Percentiles rank a stretch among this genome's conserved stretches.
These are phyloP conservation scores for Ranitomeya imitator DNA, from an alignment of 2,113 vertebrate genomes.

Conservation along the genomic window DNA sequence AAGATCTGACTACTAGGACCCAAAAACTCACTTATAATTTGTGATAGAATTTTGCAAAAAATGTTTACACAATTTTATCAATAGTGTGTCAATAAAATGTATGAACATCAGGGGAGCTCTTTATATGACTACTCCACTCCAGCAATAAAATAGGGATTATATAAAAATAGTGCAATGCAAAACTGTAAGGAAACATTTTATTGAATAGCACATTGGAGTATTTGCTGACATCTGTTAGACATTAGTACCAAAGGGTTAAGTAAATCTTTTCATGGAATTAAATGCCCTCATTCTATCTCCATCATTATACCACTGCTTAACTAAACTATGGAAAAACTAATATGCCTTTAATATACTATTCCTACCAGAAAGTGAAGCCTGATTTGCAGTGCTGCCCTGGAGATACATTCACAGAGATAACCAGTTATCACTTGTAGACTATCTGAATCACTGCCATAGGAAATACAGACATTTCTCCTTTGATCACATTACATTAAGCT, in stretches of 20 bases:
- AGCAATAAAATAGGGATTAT: no score
- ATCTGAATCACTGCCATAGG: not conserved
- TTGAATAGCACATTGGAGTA: no score
- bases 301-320: not conserved
- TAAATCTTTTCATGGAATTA: not conserved
- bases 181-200: no score
- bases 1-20: no score
- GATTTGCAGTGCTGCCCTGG: slow-evolving; percentile 10
- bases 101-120: no score
- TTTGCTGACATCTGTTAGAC: no score
- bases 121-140: no score
- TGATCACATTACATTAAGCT: slow-evolving; percentile 29
- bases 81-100: no score
- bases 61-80: no score
- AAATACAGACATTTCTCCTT: slow-evolving; percentile 29
- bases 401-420: slow-evolving; percentile 8
- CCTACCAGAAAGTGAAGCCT: slow-evolving; percentile 4
- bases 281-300: not conserved
- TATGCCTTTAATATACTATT: slow-evolving; percentile 11
- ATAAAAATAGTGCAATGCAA: no score
- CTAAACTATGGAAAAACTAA: not conserved
- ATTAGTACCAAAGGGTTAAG: not conserved
- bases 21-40: no score
- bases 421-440: slow-evolving; percentile 5
- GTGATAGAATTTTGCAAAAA: no score